Evolutionary conservation across 2,888 invertebrate genomes (phyloP), one percentile per base, ranked within the genome.

Genomic region (Chydorus sphaericus): DNA sequence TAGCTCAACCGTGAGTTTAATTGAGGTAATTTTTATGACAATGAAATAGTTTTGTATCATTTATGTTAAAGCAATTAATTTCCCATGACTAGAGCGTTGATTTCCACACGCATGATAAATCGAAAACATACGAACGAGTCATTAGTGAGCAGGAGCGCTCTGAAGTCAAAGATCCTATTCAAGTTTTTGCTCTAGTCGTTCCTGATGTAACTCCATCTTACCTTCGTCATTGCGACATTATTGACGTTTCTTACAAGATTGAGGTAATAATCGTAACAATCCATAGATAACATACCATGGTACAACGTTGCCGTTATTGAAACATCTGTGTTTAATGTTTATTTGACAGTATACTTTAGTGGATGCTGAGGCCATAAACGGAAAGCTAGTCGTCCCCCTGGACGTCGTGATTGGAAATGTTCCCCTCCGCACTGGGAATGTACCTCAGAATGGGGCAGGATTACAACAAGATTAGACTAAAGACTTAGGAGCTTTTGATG

Each of bases 101-200:
- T 44, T 44, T 44, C 28, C 44, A 44, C 28, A 44, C 44, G 11
- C 44, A 44, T n/a, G 28, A 44, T n/a, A 44, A 44, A 23, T 44
- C 44, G 10, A 44, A 44, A 44, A 44, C 44, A 23, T 44, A 44
- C 11, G 44, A 44, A 23, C 44, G 44, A 23, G 44, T 44, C 14
- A 14, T 44, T 11, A 26, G 23, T 10, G 44, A 44, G 28, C 20
- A 44, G 7, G 28, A 44, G 18, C 44, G 44, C 8, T 14, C 14
- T 11, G 44, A 26, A 28, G 23, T 44, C n/a, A 23, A 44, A n/a
- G 44, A 44, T 26, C 11, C 44, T 14, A 23, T n/a, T 8, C 44
- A 44, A 44, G 26, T 44, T 14, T 44, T 44, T 26, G 26, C 44
- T 11, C 23, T 44, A 14, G 26, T 44, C 44, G 44, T 44, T 8